Conservation (phyloP, 2,888 invertebrate species). For the Agelastica alni region DNA sequence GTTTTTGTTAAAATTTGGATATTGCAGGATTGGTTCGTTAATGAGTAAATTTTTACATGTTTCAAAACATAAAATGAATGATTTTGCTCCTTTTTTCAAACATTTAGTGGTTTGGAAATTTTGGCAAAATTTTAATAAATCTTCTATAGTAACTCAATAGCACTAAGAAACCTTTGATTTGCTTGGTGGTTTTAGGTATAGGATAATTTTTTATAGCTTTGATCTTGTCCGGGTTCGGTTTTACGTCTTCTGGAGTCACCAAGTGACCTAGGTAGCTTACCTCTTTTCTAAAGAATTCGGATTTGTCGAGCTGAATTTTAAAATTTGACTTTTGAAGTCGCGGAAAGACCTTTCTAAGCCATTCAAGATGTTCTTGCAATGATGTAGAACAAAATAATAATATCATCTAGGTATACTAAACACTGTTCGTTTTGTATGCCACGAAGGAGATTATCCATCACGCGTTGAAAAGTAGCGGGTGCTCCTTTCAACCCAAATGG, state of each 20-base stretch:
- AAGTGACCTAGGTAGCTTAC: too few relatives aligned
- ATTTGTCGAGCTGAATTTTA: not conserved
- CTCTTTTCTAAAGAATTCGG: too few relatives aligned
- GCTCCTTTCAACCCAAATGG: slow-evolving; percentile 29
- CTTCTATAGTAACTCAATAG: slow-evolving; percentile 15
- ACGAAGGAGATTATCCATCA: slow-evolving; percentile 26
- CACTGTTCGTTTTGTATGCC: slow-evolving; percentile 25
- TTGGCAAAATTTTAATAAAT: too few relatives aligned
- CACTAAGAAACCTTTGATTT: slow-evolving; percentile 16
- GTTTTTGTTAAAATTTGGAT: slow-evolving; percentile 40
- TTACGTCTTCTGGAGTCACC: slow-evolving; percentile 22
- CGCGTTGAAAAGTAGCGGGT: slow-evolving; percentile 25
- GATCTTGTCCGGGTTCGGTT: slow-evolving; percentile 30
- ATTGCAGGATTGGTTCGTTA: too few relatives aligned
- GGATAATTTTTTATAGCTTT: slow-evolving; percentile 15
- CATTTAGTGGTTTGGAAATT: too few relatives aligned
- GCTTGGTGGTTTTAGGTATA: slow-evolving; percentile 10
- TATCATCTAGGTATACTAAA: slow-evolving; percentile 10
- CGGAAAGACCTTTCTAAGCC: not conserved
- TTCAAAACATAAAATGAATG: too few relatives aligned
- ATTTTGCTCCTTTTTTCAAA: not conserved
- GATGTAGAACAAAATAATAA: not conserved
- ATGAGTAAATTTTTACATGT: too few relatives aligned
- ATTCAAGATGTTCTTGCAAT: not conserved
- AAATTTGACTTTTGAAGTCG: not conserved